Evolutionary conservation across 2,797 vertebrate genomes (phyloP), one percentile per base, ranked within the genome.

Genomic region (Odontamblyopus lacepedii): DNA sequence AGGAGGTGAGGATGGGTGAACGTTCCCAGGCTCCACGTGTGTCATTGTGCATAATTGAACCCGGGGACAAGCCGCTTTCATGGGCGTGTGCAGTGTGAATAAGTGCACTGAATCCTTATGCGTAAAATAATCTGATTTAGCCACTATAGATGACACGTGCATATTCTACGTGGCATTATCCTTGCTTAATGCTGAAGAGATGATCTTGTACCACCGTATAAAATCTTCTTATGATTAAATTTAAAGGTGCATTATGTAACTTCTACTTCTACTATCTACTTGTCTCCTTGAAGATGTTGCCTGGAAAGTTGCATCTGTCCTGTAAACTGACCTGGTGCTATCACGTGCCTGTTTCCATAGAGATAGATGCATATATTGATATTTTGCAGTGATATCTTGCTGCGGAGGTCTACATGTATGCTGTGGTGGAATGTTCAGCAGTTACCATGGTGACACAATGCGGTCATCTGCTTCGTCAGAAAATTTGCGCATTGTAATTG

Each of bases 11-110:
- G 41, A 35, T 19, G 7, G 62, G 62, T 23, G n/a, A 23, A 29
- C 59, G 59, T 11, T 59, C 13, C 13, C 5, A 15, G 72, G 64
- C 72, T 59, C 67, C 68, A 64, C 41, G 72, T 61, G 81, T 80
- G 76, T 85, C 71, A 74, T 59, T 83, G 72, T 86, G 82, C 80
- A 85, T 87, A 75, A 90, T 89, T 89, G 75, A 83, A 78, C 59
- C 38, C 29, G 19, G 76, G 76, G 16, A 69, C 55, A 68, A 59
- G 76, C 63, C 1, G 63, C 71, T 74, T 74, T 69, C 72, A 78
- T 63, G 68, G 70, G 66, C 60, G 56, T 73, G 50, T 9, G 56
- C 56, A 1, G 72, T 64, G 67, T 74, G 74, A 73, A 75, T 59
- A 51, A 41, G 61, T 70, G 68, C 51, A 82, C 73, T 23, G 44